These are phyloP conservation scores for Ispidina lecontei DNA, from an alignment of 2,797 vertebrate genomes.

Conservation along the genomic window DNA sequence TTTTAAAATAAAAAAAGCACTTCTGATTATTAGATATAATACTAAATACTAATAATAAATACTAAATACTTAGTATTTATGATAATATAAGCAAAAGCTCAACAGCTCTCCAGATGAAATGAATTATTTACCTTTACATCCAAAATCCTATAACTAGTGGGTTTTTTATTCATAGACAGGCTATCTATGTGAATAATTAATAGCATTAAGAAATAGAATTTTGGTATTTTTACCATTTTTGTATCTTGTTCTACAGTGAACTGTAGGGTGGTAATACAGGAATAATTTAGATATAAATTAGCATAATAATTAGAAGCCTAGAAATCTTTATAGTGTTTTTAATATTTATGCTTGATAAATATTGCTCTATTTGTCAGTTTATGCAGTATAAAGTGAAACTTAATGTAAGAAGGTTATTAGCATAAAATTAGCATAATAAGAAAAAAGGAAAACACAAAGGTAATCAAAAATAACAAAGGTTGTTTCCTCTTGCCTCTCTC, in stretches of 20 bases:
- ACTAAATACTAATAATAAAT: too few relatives aligned
- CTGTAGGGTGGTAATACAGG: conserved; percentile 23
- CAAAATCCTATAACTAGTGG: background rate
- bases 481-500: conserved; percentile 56
- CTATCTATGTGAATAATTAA: conserved; percentile 42
- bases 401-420: conserved; percentile 65
- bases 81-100: background rate
- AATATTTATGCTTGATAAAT: conserved; percentile 77
- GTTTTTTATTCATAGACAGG: background rate
- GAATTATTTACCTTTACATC: conserved; percentile 17
- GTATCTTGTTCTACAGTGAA: conserved; percentile 50
- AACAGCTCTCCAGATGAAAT: conserved; percentile 18
- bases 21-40: background rate
- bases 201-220: conserved; percentile 35
- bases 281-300: conserved; percentile 73
- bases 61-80: background rate
- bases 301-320: conserved; percentile 74
- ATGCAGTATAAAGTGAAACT: conserved; percentile 71
- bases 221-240: conserved; percentile 45
- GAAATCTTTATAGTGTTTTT: conserved; percentile 70
- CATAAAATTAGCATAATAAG: conserved; percentile 72
- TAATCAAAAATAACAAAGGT: conserved; percentile 72
- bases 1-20: background rate
- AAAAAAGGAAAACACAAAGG: conserved; percentile 67
- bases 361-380: conserved; percentile 73